Conservation (phyloP, 53 echinoderm and acorn worm species). For the Holothuria leucospilota region DNA sequence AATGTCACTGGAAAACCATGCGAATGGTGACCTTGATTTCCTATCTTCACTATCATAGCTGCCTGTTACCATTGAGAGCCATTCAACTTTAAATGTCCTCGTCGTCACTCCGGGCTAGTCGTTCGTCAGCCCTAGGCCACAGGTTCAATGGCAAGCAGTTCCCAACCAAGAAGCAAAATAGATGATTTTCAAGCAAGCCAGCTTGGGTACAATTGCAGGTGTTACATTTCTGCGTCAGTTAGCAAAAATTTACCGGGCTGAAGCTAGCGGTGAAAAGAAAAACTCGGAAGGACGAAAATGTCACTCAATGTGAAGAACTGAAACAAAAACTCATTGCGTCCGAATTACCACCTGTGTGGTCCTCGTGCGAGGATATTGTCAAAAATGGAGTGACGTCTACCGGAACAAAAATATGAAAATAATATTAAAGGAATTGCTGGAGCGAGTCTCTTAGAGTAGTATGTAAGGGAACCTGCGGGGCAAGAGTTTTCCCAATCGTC, state of each 20-base stretch:
- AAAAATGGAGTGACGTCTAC: constrained; percentile 23
- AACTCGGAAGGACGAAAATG: constrained; percentile 13
- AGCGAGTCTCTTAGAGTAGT: too few species aligned
- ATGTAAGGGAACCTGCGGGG: neutral
- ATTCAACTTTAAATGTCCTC: constrained; percentile 5
- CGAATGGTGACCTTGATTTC: too few species aligned
- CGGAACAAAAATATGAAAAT: constrained; percentile 33
- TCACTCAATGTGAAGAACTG: constrained; percentile 39
- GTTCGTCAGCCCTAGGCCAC: constrained; percentile 20
- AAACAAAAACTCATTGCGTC: constrained; percentile 45
- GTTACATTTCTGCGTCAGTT: constrained; percentile 42
- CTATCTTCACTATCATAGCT: too few species aligned
- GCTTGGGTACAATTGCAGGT: constrained; percentile 31
- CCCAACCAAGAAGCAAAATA: neutral
- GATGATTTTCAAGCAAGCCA: too few species aligned
- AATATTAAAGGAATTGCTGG: neutral
- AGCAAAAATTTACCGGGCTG: constrained; percentile 5
- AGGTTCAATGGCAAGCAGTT: neutral
- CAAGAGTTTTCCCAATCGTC: constrained; percentile 30
- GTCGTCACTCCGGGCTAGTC: neutral
- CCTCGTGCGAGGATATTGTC: constrained; percentile 21
- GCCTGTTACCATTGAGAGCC: neutral
- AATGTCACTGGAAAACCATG: neutral
- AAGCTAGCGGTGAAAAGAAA: constrained; percentile 9
- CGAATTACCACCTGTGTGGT: constrained; percentile 42